These are phyloP conservation scores for Temnothorax nylanderi DNA, from an alignment of 1,140 invertebrate species.

Conservation along the genomic window DNA sequence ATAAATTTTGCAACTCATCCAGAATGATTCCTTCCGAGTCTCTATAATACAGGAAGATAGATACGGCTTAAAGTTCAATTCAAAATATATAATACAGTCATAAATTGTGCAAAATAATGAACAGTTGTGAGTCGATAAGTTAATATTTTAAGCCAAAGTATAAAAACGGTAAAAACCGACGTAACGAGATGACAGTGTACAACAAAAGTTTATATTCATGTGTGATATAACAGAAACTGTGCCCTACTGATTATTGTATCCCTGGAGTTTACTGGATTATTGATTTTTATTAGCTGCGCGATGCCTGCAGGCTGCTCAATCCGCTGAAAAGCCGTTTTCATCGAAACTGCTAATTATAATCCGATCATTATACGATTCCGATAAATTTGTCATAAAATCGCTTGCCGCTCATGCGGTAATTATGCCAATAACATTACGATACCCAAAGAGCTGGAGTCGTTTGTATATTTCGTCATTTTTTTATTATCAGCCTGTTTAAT, in stretches of 20 bases:
- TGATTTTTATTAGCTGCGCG: slow-evolving; percentile 52
- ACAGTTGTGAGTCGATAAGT: background rate
- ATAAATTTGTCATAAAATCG: slow-evolving; percentile 53
- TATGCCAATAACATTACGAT: slow-evolving; percentile 28
- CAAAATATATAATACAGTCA: background rate
- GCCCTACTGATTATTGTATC: slow-evolving; percentile 37
- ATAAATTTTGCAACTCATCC: background rate
- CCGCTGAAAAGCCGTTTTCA: slow-evolving; percentile 54
- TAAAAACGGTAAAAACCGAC: background rate
- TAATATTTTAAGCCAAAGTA: background rate
- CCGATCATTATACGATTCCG: slow-evolving; percentile 49
- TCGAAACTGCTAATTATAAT: slow-evolving; percentile 55
- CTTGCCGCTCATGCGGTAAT: slow-evolving; percentile 31
- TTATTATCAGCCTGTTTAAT: slow-evolving; percentile 26
- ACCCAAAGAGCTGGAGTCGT: background rate
- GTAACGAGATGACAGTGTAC: background rate
- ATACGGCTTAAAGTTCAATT: background rate
- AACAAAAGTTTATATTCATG: background rate
- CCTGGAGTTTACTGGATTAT: slow-evolving; percentile 44
- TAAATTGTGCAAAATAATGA: background rate
- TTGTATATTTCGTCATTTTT: background rate
- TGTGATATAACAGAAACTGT: background rate
- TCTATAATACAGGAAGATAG: too few species aligned
- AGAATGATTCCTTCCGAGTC: background rate
- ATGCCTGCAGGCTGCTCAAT: slow-evolving; percentile 29